A percentile compares a stretch with the other conserved stretches of the same genome.
Conservation (phyloP, 2,113 vertebrate species). For the Pungitius pungitius region DNA sequence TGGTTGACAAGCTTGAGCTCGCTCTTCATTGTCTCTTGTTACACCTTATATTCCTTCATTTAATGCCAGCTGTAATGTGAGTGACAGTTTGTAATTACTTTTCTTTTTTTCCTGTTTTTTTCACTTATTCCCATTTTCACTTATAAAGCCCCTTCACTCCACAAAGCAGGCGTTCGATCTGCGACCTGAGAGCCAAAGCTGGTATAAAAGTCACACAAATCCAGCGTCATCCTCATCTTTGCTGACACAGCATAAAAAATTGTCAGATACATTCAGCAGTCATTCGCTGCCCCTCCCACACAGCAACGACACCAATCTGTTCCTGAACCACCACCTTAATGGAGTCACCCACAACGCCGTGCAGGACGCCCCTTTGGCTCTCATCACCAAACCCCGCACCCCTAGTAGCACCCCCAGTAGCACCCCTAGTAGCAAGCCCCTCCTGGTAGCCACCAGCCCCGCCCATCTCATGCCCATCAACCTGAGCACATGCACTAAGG, state of each 20-base stretch:
- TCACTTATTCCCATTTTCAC: constrained; percentile 43
- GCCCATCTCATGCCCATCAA: constrained; percentile 85
- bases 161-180: constrained; percentile 85
- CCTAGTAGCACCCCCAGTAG: constrained; percentile 78
- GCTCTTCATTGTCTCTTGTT: constrained; percentile 65
- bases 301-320: constrained; percentile 87
- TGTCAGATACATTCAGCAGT: constrained; percentile 79
- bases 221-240: constrained; percentile 54
- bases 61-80: constrained; percentile 57
- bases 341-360: constrained; percentile 85
- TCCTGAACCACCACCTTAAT: constrained; percentile 86
- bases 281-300: constrained; percentile 80
- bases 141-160: constrained; percentile 74
- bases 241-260: constrained; percentile 80
- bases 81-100: constrained; percentile 67
- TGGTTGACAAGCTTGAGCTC: constrained; percentile 49
- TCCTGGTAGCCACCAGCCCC: constrained; percentile 75
- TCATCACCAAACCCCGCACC: constrained; percentile 87
- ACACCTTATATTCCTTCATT: constrained; percentile 57
- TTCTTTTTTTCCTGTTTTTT: constrained; percentile 47
- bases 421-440: constrained; percentile 77
- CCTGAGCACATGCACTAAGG: constrained; percentile 84
- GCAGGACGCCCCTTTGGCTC: constrained; percentile 93
- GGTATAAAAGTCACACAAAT: constrained; percentile 85
- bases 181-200: constrained; percentile 84